Base-by-base conservation (phyloP, 2,888 invertebrate species). In the Malacosoma neustria region DNA sequence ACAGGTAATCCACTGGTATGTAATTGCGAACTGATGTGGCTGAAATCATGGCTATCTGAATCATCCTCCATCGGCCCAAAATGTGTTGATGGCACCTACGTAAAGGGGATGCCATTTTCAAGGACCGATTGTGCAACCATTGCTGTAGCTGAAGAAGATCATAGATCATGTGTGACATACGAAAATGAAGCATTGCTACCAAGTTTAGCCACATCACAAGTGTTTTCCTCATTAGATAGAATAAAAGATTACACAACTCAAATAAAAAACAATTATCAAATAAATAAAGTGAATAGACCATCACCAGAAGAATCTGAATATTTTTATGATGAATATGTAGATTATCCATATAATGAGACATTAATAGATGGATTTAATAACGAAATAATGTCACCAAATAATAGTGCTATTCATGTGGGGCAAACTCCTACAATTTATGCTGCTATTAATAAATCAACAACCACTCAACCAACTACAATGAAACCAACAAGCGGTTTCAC, bases 1-100 rank as follows among this genome's bases (percentile, higher is more conserved):
- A n/a, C n/a, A 94, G 95, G 93, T 22, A 96, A 96, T 77, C 96
- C 96, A 1, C 77, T 96, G 43, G 87, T 89, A 13, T 96, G 96
- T 64, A 91, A 93, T 34, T 96, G 96, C 61, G 91, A 90, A 45
- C 88, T 94, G 68, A 87, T 93, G 37, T 96, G 96, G 96, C 74
- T 96, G 2, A 90, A 93, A 51, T 92, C 91, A 2, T 95, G 95
- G 95, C 72, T 95, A 14, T 90, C 91, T 43, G 93, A 94, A 66
- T 90, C 91, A 0, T 89, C 91, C 13, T 87, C 90, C 2, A 87
- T 90, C 4, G 94, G 94, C 2, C 95, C 95, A 3, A 89, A 90
- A 58, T 95, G 95, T 63, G 88, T 90, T 14, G 94, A 95, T 57
- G 95, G 95, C 1, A 90, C 91, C 11, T 85, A 92, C 9, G 86